These are phyloP conservation scores for Aselliscus stoliczkanus DNA, from an alignment of 2,797 vertebrate species.

Conservation along the genomic window DNA sequence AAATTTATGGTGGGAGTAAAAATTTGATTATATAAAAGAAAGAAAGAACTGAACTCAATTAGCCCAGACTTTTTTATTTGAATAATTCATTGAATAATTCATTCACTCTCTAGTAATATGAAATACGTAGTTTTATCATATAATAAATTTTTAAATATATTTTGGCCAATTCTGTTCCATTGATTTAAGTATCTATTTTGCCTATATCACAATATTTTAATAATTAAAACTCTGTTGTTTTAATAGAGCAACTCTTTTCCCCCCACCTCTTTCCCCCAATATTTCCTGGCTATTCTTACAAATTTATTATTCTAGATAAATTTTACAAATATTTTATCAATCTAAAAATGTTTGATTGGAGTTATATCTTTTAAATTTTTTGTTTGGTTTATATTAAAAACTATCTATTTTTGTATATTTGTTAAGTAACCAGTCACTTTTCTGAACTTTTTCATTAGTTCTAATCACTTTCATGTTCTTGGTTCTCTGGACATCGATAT, in stretches of 20 bases:
- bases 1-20: neutral
- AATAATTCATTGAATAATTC: slow-evolving; percentile 10
- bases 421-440: neutral
- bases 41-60: neutral
- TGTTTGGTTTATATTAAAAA: neutral
- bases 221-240: neutral
- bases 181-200: neutral
- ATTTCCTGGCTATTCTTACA: neutral
- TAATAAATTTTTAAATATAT: neutral
- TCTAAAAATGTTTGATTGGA: neutral
- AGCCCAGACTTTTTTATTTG: neutral
- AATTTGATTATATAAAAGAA: neutral
- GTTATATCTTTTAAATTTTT: neutral
- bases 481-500: neutral
- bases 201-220: neutral
- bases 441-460: neutral
- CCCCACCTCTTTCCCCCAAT: neutral
- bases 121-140: neutral
- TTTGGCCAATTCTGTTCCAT: neutral
- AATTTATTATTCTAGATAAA: neutral
- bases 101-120: neutral
- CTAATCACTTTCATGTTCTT: neutral
- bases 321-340: neutral
- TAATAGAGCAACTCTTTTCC: neutral
- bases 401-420: neutral